Evolutionary conservation across 2,888 invertebrate species (phyloP).

Genomic region (Epirrhoe alternata): DNA sequence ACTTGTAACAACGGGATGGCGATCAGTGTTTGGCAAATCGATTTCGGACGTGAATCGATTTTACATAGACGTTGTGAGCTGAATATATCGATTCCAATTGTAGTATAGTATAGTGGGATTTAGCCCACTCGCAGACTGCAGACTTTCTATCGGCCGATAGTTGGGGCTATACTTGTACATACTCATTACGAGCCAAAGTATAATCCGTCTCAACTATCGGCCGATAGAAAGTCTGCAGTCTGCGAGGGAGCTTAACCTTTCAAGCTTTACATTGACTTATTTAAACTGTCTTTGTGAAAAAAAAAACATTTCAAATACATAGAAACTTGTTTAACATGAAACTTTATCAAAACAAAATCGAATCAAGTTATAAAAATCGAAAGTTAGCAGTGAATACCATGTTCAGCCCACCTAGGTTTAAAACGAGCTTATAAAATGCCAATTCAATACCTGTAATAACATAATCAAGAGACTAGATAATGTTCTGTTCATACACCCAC

Average conservation of each 20-base stretch:
- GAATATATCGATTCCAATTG: slow-evolving; percentile 54
- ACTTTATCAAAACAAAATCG: background rate
- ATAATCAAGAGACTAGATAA: slow-evolving; percentile 38
- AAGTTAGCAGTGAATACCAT: background rate
- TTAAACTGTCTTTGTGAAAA: background rate
- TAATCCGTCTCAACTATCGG: too few species aligned
- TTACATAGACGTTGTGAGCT: slow-evolving; percentile 41
- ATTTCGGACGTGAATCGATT: slow-evolving; percentile 59
- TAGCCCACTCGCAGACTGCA: too few species aligned
- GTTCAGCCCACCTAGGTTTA: slow-evolving; percentile 20
- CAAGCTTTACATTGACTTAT: background rate
- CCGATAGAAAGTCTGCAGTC: too few species aligned
- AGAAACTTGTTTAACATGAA: background rate
- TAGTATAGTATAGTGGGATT: background rate
- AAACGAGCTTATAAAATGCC: slow-evolving; percentile 21
- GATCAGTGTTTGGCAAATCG: slow-evolving; percentile 73
- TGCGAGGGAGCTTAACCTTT: background rate
- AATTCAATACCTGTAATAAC: slow-evolving; percentile 37
- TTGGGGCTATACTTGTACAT: too few species aligned
- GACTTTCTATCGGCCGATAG: too few species aligned
- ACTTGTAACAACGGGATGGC: slow-evolving; percentile 73
- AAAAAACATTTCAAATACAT: background rate
- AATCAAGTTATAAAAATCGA: slow-evolving; percentile 1
- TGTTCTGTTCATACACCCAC: slow-evolving; percentile 38
- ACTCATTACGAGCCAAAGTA: too few species aligned